Conservation (phyloP, 1,140 invertebrate genomes). For the Laodelphax striatellus region DNA sequence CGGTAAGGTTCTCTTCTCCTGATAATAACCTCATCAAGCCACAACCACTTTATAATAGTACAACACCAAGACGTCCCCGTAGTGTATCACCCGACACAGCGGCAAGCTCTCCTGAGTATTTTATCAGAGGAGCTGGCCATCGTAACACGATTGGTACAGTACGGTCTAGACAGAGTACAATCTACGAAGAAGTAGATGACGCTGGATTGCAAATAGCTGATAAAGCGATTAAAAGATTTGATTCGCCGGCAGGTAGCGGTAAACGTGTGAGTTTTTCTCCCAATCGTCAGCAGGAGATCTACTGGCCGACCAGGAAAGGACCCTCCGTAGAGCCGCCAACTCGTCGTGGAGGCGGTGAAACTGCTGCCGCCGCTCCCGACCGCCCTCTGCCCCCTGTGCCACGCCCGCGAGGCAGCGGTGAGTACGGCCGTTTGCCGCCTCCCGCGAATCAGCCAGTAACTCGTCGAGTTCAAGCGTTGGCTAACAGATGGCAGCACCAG, state of each 20-base stretch:
- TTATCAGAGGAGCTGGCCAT: conserved; percentile 10
- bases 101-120: conserved; percentile 1
- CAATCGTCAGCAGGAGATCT: conserved; percentile 10
- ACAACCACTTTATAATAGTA: conserved; percentile 10
- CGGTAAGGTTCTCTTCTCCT: background rate
- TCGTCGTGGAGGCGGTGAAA: background rate
- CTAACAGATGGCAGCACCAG: conserved; percentile 16
- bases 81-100: conserved; percentile 10
- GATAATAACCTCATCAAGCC: background rate
- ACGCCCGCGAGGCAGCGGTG: conserved; percentile 2
- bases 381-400: conserved; percentile 16
- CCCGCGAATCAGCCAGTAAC: conserved; percentile 2
- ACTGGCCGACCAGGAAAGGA: conserved; percentile 22
- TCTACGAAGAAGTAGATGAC: conserved; percentile 16
- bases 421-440: conserved; percentile 4
- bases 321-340: conserved; percentile 19
- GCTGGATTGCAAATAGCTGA: background rate
- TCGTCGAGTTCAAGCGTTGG: conserved; percentile 7
- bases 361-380: background rate
- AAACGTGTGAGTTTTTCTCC: conserved; percentile 13
- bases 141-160: conserved; percentile 14
- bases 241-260: background rate
- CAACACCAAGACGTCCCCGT: conserved; percentile 9
- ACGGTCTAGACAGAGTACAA: conserved; percentile 11
- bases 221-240: background rate